A percentile compares a stretch with the other conserved stretches of the same genome.
These are phyloP conservation scores for Euthynnus affinis DNA, from an alignment of 2,797 vertebrate genomes.

Conservation along the genomic window DNA sequence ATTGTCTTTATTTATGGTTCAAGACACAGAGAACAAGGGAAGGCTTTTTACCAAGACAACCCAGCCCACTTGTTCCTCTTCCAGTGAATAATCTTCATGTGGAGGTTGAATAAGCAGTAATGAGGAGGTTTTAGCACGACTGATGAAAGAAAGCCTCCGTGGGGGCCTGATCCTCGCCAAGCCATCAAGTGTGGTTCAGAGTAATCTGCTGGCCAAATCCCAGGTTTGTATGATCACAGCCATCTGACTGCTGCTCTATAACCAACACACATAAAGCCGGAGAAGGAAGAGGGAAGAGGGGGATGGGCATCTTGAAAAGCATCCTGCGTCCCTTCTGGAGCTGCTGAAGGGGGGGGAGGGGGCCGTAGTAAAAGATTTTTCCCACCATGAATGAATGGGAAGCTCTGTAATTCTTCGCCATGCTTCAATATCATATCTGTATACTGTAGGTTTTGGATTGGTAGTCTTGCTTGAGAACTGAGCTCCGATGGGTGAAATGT, in stretches of 20 bases:
- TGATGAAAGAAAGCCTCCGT: slow-evolving; percentile 51
- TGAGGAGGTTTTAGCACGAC: slow-evolving; percentile 40
- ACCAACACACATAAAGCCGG: slow-evolving; percentile 48
- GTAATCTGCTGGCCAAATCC: slow-evolving; percentile 70
- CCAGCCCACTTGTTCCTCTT: slow-evolving; percentile 31
- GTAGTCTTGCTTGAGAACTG: background rate
- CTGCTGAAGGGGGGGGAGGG: slow-evolving; percentile 50
- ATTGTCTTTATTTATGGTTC: slow-evolving; percentile 54
- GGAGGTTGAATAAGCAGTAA: slow-evolving; percentile 36
- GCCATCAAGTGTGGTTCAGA: slow-evolving; percentile 38
- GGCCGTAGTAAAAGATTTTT: background rate
- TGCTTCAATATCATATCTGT: background rate
- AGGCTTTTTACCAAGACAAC: slow-evolving; percentile 26
- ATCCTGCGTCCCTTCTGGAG: slow-evolving; percentile 60
- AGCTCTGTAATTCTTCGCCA: background rate
- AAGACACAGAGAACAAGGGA: slow-evolving; percentile 24
- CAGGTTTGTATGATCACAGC: slow-evolving; percentile 67
- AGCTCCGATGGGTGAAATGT: background rate
- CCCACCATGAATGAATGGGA: background rate
- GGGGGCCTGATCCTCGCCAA: slow-evolving; percentile 34
- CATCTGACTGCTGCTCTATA: slow-evolving; percentile 71
- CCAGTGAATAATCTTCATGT: slow-evolving; percentile 36
- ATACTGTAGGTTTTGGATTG: background rate
- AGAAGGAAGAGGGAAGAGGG: slow-evolving; percentile 39
- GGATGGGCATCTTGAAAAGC: slow-evolving; percentile 62